Evolutionary conservation across 2,113 vertebrate genomes (phyloP), one percentile per base, ranked within the genome.

Genomic region (Catharus fuscescens): DNA sequence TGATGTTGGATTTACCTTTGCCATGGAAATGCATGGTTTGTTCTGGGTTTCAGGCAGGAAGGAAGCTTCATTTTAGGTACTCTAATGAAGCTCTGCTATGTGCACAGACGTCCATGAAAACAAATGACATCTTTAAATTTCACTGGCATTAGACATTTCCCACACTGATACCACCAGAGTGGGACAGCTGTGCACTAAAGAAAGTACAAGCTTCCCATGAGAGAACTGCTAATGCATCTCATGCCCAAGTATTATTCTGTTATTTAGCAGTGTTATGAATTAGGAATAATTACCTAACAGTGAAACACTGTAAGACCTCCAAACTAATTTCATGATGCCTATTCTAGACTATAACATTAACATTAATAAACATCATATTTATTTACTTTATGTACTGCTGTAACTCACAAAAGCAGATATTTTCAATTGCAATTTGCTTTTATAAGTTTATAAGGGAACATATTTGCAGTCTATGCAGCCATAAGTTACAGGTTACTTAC

Each of bases 21-120:
- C 89, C 84, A 93, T 92, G 86, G 90, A 94, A 96, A 96, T 83
- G 88, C 12, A 62, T 45, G 59, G 69, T 85, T 96, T 95, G 85
- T 96, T 92, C 81, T 78, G 86, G 42, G 48, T 91, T 85, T 86
- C 72, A 36, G 50, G 72, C 31, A 79, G 72, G 79, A 90, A 84
- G 62, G 80, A 86, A 66, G 73, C 31, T 92, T 80, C 62, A 36
- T 69, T 91, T 88, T 88, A 93, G 42, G 61, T 74, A 25, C 72
- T 76, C 34, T 80, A 40, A 72, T 21, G 71, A 70, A 93, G 79
- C 67, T 90, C 59, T 89, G 64, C n/a, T 56, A 34, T 47, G 59
- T 69, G 44, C 32, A 53, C 32, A 94, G 40, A 14, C 8, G 3
- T 74, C 50, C 44, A 28, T 15, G 24, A 80, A 80, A 86, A 57